phyloP scores from a whole-genome alignment of 2,113 vertebrate species.

The Heliornis fulica region DNA sequence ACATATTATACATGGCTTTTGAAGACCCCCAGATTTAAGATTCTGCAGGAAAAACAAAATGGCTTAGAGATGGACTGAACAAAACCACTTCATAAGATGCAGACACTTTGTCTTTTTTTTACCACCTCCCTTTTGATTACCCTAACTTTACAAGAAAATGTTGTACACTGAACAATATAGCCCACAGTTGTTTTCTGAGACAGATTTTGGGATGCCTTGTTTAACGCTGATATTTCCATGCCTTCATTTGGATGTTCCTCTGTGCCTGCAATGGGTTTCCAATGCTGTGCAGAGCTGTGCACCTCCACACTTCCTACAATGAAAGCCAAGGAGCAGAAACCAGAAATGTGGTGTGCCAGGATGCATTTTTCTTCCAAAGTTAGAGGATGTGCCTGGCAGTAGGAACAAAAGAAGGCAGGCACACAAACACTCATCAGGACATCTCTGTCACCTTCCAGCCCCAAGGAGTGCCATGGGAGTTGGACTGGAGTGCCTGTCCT shows the following conservation, averaged over 20 bases:
- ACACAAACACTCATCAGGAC: neutral
- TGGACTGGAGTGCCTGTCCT: neutral
- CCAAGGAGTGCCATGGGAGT: neutral
- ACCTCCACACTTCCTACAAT: neutral
- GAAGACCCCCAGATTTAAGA: neutral
- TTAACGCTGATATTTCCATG: accelerated
- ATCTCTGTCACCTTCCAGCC: neutral
- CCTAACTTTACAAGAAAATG: neutral
- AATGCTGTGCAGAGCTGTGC: neutral
- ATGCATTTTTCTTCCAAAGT: neutral
- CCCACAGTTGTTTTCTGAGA: neutral
- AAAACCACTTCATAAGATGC: neutral
- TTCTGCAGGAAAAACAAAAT: neutral
- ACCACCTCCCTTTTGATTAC: neutral
- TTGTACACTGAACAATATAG: neutral
- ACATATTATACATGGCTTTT: neutral
- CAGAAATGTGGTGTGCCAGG: neutral
- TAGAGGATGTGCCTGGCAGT: neutral
- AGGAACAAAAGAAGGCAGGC: neutral
- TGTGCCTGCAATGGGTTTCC: neutral
- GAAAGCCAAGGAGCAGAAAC: neutral
- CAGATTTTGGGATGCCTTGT: neutral
- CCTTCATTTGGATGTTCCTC: neutral
- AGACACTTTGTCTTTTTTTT: neutral
- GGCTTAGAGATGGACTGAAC: neutral